Conservation (phyloP, 2,113 vertebrate genomes). For the Probosciger aterrimus region DNA sequence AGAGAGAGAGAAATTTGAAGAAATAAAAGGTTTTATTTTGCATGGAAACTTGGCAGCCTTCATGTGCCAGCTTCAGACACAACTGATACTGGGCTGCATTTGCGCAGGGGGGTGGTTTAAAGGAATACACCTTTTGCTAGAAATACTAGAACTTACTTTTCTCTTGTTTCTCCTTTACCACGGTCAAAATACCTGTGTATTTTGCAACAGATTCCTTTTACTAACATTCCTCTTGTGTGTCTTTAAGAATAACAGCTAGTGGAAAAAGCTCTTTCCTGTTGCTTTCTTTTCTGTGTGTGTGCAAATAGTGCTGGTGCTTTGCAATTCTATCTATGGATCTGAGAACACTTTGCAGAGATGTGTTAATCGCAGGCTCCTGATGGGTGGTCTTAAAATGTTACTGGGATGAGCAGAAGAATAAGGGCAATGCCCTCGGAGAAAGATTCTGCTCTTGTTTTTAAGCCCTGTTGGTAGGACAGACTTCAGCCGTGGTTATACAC, state of each 20-base stretch:
- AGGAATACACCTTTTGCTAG: background rate
- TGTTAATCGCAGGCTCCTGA: background rate
- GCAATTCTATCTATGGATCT: background rate
- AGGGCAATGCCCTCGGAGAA: background rate
- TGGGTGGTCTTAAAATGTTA: background rate
- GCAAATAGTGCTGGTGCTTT: background rate
- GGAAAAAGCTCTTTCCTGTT: background rate
- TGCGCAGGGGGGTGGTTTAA: background rate
- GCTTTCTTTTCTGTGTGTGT: background rate
- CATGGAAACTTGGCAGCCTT: slow-evolving; percentile 52
- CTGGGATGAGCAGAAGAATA: background rate
- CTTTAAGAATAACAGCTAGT: background rate
- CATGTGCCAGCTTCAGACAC: slow-evolving; percentile 36
- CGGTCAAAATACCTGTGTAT: background rate
- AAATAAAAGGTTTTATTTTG: slow-evolving; percentile 56
- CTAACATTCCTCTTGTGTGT: background rate
- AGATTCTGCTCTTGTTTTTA: background rate
- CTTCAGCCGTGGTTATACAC: accelerated
- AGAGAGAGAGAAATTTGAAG: background rate
- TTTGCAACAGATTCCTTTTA: background rate
- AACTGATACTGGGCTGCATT: background rate
- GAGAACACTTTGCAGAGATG: background rate
- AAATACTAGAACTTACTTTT: background rate
- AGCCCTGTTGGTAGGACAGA: background rate
- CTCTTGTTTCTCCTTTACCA: background rate